phyloP scores from a whole-genome alignment of 2,113 vertebrate species.

The Melierax canorus region DNA sequence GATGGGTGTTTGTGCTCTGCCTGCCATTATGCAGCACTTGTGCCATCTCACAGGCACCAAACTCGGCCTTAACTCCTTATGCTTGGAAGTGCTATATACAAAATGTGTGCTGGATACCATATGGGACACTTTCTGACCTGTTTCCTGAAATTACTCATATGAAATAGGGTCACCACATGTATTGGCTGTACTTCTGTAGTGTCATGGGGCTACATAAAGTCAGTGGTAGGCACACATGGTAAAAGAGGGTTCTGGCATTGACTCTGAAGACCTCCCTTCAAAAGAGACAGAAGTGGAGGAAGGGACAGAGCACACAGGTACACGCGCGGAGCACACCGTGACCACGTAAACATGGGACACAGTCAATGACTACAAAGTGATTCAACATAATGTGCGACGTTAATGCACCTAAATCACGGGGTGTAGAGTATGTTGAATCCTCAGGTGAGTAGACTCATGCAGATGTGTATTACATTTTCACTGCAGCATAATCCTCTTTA shows the following conservation, averaged over 20 bases:
- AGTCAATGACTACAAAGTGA: background rate
- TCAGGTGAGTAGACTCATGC: background rate
- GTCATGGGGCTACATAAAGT: background rate
- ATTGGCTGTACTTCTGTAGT: background rate
- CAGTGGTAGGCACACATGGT: background rate
- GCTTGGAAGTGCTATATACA: background rate
- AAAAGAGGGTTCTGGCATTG: background rate
- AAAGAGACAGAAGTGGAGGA: background rate
- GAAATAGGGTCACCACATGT: background rate
- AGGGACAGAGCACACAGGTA: background rate
- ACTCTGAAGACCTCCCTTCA: background rate
- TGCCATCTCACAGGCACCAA: background rate
- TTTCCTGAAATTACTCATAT: background rate
- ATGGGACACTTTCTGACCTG: background rate
- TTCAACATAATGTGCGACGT: background rate
- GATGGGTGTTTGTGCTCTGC: background rate
- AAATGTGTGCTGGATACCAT: background rate
- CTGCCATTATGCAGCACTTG: rapidly evolving
- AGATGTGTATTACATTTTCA: background rate
- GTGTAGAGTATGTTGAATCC: background rate
- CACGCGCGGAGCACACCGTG: rapidly evolving
- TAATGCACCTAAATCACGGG: background rate
- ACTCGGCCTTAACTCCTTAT: background rate
- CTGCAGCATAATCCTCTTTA: background rate
- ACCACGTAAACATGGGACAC: background rate